Base-by-base conservation (phyloP, 1,140 invertebrate species). In the Dysdera silvatica region DNA sequence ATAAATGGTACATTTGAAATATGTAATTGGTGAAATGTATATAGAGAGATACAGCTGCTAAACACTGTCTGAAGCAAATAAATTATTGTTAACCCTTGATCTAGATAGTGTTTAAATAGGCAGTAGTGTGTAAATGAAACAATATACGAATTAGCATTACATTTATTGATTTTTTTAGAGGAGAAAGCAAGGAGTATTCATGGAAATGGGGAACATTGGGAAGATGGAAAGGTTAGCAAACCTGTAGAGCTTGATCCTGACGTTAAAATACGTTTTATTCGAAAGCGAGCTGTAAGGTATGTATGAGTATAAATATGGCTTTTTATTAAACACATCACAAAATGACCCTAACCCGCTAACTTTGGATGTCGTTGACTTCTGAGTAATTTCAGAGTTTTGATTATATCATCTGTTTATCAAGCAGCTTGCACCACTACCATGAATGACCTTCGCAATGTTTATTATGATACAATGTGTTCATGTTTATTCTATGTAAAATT, bases 101-200 rank as follows among this genome's bases (percentile, higher is more conserved):
- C n/a, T n/a, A n/a, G n/a, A n/a, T n/a, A n/a, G n/a, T n/a, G n/a
- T n/a, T n/a, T n/a, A n/a, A n/a, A n/a, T n/a, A n/a, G n/a, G n/a
- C n/a, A n/a, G n/a, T n/a, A n/a, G n/a, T n/a, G n/a, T n/a, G n/a
- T n/a, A n/a, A n/a, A n/a, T n/a, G n/a, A n/a, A n/a, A n/a, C n/a
- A n/a, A n/a, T n/a, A n/a, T n/a, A n/a, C n/a, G n/a, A n/a, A 31
- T 32, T 7, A 32, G 0, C 33, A 33, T 32, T 52, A 5, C 12
- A 14, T 35, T 2, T 54, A 10, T 54, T 14, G 2, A 41, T 26
- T 7, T 47, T 47, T 70, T 6, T 69, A 77, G 75, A 78, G 45
- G 89, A 93, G 74, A 80, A 79, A 63, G 66, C 73, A 2, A 81
- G 84, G 64, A 88, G 86, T 10, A 81, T 87, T 1, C 82, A 82